Percentiles rank a stretch among this genome's conserved stretches.
phyloP scores from a whole-genome alignment of 1,140 invertebrate species.

The Bursaphelenchus mucronatus region DNA sequence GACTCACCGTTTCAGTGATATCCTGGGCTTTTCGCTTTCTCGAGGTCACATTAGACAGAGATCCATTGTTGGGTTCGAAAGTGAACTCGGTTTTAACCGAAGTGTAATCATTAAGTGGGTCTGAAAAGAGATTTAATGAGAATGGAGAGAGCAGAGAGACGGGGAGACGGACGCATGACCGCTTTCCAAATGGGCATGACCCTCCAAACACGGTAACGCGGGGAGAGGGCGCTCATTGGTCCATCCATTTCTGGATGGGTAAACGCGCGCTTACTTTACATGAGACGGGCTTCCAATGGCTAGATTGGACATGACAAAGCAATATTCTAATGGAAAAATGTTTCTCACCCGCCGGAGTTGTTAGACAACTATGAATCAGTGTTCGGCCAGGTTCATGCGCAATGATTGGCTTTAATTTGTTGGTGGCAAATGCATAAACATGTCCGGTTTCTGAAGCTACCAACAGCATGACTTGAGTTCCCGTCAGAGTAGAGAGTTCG shows the following conservation, averaged over 20 bases:
- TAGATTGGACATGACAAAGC: constrained; percentile 5
- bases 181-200: not conserved
- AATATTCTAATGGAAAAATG: constrained; percentile 13
- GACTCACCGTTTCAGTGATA: constrained; percentile 10
- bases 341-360: constrained; percentile 75
- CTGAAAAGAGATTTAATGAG: constrained; percentile 2
- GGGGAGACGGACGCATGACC: not conserved
- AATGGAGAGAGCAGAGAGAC: not conserved
- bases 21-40: constrained; percentile 28
- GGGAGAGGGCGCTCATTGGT: not conserved
- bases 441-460: constrained; percentile 94
- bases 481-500: constrained; percentile 94
- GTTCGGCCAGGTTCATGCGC: constrained; percentile 96
- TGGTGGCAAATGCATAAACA: constrained; percentile 98
- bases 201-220: not conserved
- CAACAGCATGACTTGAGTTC: constrained; percentile 92
- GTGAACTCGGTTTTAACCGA: constrained; percentile 53
- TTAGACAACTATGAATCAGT: constrained; percentile 95
- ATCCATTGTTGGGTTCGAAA: constrained; percentile 42
- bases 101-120: constrained; percentile 14
- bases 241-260: not conserved
- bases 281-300: not conserved
- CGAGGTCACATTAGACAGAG: constrained; percentile 15
- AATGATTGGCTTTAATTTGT: constrained; percentile 98
- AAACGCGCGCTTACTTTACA: not conserved